Evolutionary conservation across 1,140 invertebrate species (phyloP), one percentile per base, ranked within the genome.

Genomic region (Teleogryllus occipitalis): DNA sequence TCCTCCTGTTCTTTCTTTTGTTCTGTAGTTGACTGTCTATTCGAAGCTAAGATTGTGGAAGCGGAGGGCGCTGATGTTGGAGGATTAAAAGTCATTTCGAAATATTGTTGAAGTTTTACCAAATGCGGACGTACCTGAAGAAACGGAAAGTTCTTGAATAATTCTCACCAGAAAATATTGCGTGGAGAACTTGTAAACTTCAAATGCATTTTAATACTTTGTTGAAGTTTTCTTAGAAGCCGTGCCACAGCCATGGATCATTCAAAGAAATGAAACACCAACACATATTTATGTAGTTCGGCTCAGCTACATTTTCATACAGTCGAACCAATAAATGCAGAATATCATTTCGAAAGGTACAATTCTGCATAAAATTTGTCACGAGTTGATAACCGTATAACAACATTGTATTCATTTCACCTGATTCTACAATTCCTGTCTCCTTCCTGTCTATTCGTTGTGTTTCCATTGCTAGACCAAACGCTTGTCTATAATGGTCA

Each of bases 171-270:
- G 87, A 85, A 99, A 99, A 85, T 99, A 97, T 87, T 99, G 98
- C 0, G 97, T 99, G 0, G 98, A 98, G 80, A 96, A 98, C 87
- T 99, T 98, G 84, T 99, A 99, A 81, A 99, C 89, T 90, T 99
- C 98, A 89, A 99, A 99, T 0, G 94, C 97, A 83, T 99, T 98
- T 89, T 99, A 98, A 87, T 98, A 99, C 92, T 86, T 93, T 91
- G 74, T 94, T 94, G 0, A 98, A 87, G 87, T 94, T 95, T 82
- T 98, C 96, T 0, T 98, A 87, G 81, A 98, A 92, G 85, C 96
- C 93, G 14, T 97, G 96, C 0, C 98, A 96, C 27, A 95, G 92
- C 46, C 94, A 85, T 2, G 97, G 94, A 88, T 98, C 96, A 85
- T 99, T 97, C 74, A 99, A 85, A 85, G 98, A 98, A 82, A 99